Evolutionary conservation across 2,797 vertebrate genomes (phyloP).

Genomic region (Tragelaphus oryx): DNA sequence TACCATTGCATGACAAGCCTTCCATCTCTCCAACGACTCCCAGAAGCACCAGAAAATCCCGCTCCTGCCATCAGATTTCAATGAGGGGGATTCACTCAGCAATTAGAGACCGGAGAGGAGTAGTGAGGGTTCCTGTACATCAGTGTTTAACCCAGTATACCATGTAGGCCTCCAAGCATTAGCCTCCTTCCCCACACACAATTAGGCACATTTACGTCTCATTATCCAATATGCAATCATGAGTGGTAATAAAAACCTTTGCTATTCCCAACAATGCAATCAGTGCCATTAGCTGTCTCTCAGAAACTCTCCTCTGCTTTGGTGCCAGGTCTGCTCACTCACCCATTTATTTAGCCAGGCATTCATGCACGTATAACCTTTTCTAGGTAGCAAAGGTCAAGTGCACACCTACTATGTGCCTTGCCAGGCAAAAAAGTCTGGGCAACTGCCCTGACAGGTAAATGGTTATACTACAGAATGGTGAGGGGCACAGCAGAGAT

Average conservation of each 20-base stretch:
- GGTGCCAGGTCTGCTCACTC: not conserved
- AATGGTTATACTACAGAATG: not conserved
- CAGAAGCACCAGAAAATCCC: constrained; percentile 43
- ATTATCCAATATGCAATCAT: constrained; percentile 57
- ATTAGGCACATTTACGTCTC: constrained; percentile 66
- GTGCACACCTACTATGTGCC: constrained; percentile 22
- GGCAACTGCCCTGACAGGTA: not conserved
- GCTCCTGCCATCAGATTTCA: constrained; percentile 9
- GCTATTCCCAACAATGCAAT: constrained; percentile 64
- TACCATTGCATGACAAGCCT: not conserved
- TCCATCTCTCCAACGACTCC: not conserved
- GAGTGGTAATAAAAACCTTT: constrained; percentile 62
- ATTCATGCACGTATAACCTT: not conserved
- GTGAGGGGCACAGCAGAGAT: not conserved
- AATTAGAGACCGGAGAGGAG: not conserved
- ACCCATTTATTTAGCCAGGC: not conserved
- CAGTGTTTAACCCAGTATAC: constrained; percentile 53
- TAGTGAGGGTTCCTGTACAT: constrained; percentile 34
- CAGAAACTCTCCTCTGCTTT: not conserved
- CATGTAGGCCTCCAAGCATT: constrained; percentile 55
- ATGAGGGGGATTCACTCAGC: not conserved
- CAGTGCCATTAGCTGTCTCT: constrained; percentile 61
- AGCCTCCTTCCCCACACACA: constrained; percentile 43
- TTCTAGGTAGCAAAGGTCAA: not conserved
- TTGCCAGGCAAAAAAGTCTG: not conserved